These are phyloP conservation scores for Solenopsis invicta DNA, from an alignment of 1,140 invertebrate species.

Conservation along the genomic window DNA sequence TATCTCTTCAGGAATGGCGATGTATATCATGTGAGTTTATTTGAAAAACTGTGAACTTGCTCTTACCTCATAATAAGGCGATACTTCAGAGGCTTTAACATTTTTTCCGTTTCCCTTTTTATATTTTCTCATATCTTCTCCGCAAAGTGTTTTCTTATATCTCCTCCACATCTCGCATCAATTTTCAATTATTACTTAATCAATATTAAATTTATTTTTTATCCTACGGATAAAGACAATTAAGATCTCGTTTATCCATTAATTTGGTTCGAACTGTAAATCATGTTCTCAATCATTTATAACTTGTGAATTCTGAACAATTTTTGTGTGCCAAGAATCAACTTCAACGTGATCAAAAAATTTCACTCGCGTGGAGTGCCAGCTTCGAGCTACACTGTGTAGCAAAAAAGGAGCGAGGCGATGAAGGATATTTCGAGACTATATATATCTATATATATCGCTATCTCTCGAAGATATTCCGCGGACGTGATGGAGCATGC, in stretches of 20 bases:
- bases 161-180: too few species aligned
- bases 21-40: slow-evolving; percentile 25
- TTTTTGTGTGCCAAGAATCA: neutral
- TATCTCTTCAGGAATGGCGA: slow-evolving; percentile 42
- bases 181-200: neutral
- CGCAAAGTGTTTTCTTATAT: neutral
- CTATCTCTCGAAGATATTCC: slow-evolving; percentile 70
- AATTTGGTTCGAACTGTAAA: neutral
- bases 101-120: neutral
- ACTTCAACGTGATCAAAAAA: neutral
- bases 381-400: neutral
- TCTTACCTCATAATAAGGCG: neutral
- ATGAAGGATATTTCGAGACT: slow-evolving; percentile 39
- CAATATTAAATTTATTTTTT: neutral
- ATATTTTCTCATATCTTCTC: neutral
- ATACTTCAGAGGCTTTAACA: neutral
- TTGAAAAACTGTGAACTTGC: slow-evolving; percentile 13
- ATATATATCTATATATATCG: slow-evolving; percentile 49
- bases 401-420: neutral
- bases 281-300: neutral
- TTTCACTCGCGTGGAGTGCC: neutral
- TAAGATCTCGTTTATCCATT: neutral
- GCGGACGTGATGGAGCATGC: slow-evolving; percentile 74
- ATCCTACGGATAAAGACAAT: neutral
- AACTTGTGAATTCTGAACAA: neutral